Evolutionary conservation across 2,797 vertebrate genomes (phyloP).

Genomic region (Muscicapa striata): DNA sequence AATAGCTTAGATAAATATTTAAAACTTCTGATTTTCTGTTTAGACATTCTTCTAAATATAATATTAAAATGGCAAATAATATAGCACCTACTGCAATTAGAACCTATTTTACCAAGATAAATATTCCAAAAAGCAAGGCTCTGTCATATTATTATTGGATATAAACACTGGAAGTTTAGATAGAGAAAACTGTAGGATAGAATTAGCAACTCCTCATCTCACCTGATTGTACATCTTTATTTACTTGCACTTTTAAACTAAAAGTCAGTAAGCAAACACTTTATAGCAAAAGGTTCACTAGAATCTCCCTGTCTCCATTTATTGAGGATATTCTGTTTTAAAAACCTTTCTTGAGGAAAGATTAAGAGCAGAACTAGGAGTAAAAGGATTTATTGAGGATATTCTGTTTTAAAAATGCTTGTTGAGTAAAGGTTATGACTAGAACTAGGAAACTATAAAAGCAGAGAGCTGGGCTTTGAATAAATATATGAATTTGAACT

Average conservation of each 20-base stretch:
- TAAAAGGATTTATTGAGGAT: neutral
- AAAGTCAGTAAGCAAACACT: neutral
- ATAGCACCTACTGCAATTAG: neutral
- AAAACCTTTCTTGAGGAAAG: neutral
- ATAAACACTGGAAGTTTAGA: neutral
- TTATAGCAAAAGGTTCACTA: neutral
- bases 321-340: neutral
- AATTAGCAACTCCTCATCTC: neutral
- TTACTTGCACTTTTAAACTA: neutral
- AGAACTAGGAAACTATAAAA: neutral
- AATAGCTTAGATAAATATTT: neutral
- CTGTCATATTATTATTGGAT: neutral
- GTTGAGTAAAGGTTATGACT: neutral
- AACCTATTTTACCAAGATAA: neutral
- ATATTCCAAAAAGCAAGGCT: neutral
- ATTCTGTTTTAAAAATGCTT: neutral
- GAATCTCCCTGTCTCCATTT: neutral
- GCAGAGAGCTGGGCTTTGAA: neutral
- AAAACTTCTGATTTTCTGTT: neutral
- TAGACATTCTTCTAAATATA: neutral
- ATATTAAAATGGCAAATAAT: neutral
- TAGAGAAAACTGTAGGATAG: neutral
- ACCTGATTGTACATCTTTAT: neutral
- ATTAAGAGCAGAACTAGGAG: neutral
- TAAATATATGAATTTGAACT: neutral